Evolutionary conservation across 2,888 invertebrate genomes (phyloP).

Genomic region (Sarcophaga subvicina): DNA sequence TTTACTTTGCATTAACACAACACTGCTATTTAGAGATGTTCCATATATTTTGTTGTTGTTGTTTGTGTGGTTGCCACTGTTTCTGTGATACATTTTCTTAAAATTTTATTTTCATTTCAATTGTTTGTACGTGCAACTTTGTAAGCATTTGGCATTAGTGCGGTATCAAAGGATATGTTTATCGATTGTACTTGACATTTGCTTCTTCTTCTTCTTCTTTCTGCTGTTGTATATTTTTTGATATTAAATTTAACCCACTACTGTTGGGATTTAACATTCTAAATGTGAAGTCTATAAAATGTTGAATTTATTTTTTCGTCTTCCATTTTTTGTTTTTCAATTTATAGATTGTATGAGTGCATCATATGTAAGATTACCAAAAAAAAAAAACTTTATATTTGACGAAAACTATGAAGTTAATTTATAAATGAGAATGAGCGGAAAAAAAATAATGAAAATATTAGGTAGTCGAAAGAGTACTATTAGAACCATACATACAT

Average conservation of each 20-base stretch:
- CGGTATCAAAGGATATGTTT: constrained; percentile 76
- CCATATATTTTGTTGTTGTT: constrained; percentile 14
- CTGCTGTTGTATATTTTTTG: constrained; percentile 7
- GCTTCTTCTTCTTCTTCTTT: constrained; percentile 39
- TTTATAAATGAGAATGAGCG: background rate
- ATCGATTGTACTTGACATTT: constrained; percentile 74
- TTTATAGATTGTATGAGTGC: too few relatives aligned
- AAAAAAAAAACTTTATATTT: too few relatives aligned
- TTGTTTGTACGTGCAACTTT: constrained; percentile 77
- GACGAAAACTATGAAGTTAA: background rate
- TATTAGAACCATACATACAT: too few relatives aligned
- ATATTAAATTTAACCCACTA: constrained; percentile 62
- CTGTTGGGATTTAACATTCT: constrained; percentile 45
- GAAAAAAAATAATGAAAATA: too few relatives aligned
- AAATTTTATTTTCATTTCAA: constrained; percentile 65
- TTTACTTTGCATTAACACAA: constrained; percentile 6
- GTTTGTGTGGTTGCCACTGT: constrained; percentile 32
- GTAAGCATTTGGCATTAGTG: constrained; percentile 77
- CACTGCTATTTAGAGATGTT: constrained; percentile 24
- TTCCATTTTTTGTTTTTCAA: too few relatives aligned
- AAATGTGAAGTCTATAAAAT: constrained; percentile 38
- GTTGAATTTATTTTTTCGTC: constrained; percentile 11
- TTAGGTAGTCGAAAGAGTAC: too few relatives aligned
- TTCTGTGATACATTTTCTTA: constrained; percentile 36
- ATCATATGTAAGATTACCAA: too few relatives aligned